These are phyloP conservation scores for Circaetus gallicus DNA, from an alignment of 2,113 vertebrate species.

Conservation along the genomic window DNA sequence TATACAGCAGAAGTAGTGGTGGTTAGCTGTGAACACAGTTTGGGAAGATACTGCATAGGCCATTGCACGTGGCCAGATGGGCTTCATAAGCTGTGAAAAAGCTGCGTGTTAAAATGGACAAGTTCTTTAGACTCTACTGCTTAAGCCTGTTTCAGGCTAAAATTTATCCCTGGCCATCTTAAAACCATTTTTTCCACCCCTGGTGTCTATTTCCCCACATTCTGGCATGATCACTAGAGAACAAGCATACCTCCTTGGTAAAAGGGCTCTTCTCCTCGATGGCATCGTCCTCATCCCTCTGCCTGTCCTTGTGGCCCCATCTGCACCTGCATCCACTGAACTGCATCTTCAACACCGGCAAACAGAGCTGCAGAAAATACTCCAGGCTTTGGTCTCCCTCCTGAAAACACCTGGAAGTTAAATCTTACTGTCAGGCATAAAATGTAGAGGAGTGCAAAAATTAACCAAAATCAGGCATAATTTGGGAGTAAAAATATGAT, in stretches of 20 bases:
- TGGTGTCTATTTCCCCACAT: not conserved
- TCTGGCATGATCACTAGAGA: not conserved
- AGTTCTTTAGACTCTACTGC: not conserved
- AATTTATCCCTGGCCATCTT: not conserved
- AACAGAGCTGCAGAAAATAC: not conserved
- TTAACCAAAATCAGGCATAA: not conserved
- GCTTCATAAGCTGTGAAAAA: not conserved
- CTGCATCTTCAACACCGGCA: not conserved
- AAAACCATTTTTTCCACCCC: not conserved
- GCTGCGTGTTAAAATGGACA: rapidly evolving
- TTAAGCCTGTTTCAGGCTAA: not conserved
- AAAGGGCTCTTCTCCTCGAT: rapidly evolving
- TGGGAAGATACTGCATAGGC: not conserved
- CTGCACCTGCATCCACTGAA: not conserved
- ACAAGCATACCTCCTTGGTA: not conserved
- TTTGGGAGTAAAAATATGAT: not conserved
- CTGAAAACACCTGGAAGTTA: not conserved
- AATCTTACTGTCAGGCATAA: not conserved
- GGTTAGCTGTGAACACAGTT: not conserved
- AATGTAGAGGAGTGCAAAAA: not conserved
- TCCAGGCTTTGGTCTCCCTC: not conserved
- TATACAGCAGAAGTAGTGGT: not conserved
- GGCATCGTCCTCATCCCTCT: not conserved
- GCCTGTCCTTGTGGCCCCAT: not conserved
- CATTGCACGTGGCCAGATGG: not conserved